Evolutionary conservation across 2,888 invertebrate genomes (phyloP).

Genomic region (Lycaena phlaeas): DNA sequence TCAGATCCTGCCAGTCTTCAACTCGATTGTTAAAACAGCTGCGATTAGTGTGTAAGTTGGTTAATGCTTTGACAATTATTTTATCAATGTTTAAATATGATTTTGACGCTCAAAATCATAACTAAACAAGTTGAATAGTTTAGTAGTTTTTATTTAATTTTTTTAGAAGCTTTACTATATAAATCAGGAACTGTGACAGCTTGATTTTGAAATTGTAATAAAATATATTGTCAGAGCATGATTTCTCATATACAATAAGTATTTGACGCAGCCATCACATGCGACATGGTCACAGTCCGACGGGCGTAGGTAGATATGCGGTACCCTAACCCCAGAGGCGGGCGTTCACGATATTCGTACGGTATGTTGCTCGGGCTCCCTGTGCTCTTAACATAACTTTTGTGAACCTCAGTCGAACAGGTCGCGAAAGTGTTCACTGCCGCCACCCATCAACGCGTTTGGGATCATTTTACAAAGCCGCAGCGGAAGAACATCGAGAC

Average conservation of each 20-base stretch:
- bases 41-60: constrained; percentile 32
- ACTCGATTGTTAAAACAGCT: constrained; percentile 1
- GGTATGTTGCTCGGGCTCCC: constrained; percentile 50
- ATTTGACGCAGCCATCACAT: constrained; percentile 7
- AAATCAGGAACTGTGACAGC: no score
- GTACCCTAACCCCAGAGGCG: constrained; percentile 21
- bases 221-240: constrained; percentile 25
- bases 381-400: constrained; percentile 53
- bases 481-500: constrained; percentile 98
- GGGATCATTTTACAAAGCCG: constrained; percentile 99
- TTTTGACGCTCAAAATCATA: not conserved
- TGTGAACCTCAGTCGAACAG: constrained; percentile 91
- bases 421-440: constrained; percentile 98
- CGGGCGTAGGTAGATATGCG: constrained; percentile 32
- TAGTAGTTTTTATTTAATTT: no score
- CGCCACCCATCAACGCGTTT: constrained; percentile 97
- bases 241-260: constrained; percentile 5
- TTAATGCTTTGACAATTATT: constrained; percentile 32
- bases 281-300: constrained; percentile 15
- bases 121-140: constrained; percentile 13
- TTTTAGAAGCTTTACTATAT: no score
- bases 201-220: no score
- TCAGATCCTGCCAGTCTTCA: constrained; percentile 6
- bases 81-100: constrained; percentile 11
- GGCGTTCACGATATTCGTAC: constrained; percentile 41